Percentiles rank a stretch among this genome's conserved stretches.
These are phyloP conservation scores for Haemorhous mexicanus DNA, from an alignment of 2,113 vertebrate species.

Conservation along the genomic window DNA sequence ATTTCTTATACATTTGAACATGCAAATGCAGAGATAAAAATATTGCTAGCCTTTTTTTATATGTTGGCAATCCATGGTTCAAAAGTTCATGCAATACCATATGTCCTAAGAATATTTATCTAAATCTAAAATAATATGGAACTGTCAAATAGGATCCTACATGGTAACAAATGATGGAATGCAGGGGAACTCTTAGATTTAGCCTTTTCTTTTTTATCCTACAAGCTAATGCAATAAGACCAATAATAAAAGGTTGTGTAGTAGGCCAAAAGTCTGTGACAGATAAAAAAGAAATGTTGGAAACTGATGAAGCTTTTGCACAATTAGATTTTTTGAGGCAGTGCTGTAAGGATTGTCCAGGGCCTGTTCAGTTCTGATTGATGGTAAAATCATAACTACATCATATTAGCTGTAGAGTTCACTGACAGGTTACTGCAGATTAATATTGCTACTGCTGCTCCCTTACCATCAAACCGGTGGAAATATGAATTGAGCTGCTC, in stretches of 20 bases:
- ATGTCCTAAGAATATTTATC: conserved; percentile 78
- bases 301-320: conserved; percentile 94
- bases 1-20: background rate
- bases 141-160: conserved; percentile 81
- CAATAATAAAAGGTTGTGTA: conserved; percentile 86
- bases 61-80: conserved; percentile 63
- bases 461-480: conserved; percentile 82
- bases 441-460: conserved; percentile 90
- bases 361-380: conserved; percentile 87
- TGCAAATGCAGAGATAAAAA: conserved; percentile 42
- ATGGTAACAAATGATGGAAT: conserved; percentile 85
- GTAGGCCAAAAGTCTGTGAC: conserved; percentile 83
- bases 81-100: conserved; percentile 74
- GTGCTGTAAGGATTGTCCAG: conserved; percentile 89
- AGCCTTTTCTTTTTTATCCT: conserved; percentile 82
- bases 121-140: conserved; percentile 74
- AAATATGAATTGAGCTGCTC: conserved; percentile 80
- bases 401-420: conserved; percentile 97
- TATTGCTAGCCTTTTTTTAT: conserved; percentile 11
- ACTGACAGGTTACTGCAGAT: conserved; percentile 92
- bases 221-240: conserved; percentile 85
- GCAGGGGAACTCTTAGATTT: conserved; percentile 80
- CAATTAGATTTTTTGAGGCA: conserved; percentile 97
- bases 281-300: conserved; percentile 91
- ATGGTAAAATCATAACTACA: conserved; percentile 98